Evolutionary conservation across 2,888 invertebrate genomes (phyloP), one percentile per base, ranked within the genome.

Genomic region (Chrysina gloriosa): DNA sequence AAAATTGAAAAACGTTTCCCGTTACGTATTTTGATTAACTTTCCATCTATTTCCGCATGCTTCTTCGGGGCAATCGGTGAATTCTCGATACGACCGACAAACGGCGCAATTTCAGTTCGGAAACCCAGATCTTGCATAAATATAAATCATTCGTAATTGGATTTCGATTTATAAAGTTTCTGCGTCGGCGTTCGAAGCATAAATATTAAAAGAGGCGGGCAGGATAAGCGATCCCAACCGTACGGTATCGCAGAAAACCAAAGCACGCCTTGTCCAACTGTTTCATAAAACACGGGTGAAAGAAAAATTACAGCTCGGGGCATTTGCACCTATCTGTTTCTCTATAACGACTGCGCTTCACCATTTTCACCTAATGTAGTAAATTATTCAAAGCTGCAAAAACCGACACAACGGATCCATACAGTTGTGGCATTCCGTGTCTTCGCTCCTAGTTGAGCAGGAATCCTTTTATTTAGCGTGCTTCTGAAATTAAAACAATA

Each of bases 401-500:
- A 19, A 5, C 6, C 45, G 21, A 21, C 14, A n/a, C 19, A 45
- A 45, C 7, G 4, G 9, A 16, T 6, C 21, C 9, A 7, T 6
- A 3, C 21, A 6, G 14, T 9, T 45, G 19, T 16, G 45, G 45
- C 19, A 45, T 5, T 45, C 21, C 5, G n/a, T 19, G 21, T 45
- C 1, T 45, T 21, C 21, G 45, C 9, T 21, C 9, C 19, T 21
- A 19, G 21, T 45, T 21, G 1, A 7, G 5, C 6, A 9, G 19
- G 50, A 7, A 11, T 52, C 29, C 29, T 14, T 16, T 52, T 31
- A n/a, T 31, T 52, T 6, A 14, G 16, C 14, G 14, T 19, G n/a
- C 1, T 52, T 19, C 56, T 61, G 63, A 69, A 70, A 67, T 69
- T 72, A 64, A 70, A 70, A 63, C 68, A 47, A 69, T 70, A 70